A percentile compares a stretch with the other conserved stretches of the same genome.
phyloP scores from a whole-genome alignment of 2,797 vertebrate genomes.

The Centropyge bicolor region DNA sequence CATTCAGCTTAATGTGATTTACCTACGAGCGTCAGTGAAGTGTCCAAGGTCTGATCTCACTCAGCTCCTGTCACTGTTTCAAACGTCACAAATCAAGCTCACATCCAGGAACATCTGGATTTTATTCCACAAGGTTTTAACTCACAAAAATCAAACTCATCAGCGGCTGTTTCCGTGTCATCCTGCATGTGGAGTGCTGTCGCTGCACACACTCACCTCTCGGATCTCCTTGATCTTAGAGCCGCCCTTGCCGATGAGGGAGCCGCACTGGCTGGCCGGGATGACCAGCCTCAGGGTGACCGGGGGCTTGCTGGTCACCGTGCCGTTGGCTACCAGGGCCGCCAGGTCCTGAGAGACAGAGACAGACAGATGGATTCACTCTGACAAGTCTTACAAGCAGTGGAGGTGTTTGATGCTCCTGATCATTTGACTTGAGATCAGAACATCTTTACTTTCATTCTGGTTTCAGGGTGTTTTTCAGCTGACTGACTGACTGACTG shows the following conservation, averaged over 20 bases:
- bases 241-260: constrained; percentile 95
- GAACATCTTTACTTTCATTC: too few species aligned
- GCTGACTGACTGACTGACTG: too few species aligned
- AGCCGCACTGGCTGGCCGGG: constrained; percentile 96
- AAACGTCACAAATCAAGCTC: constrained; percentile 30
- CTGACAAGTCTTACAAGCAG: background rate
- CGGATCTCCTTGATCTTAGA: constrained; percentile 97
- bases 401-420: background rate
- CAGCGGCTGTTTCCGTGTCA: background rate
- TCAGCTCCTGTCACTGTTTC: background rate
- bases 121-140: background rate
- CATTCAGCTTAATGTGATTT: background rate
- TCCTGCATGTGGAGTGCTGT: background rate
- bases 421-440: too few species aligned
- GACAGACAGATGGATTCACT: background rate
- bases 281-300: constrained; percentile 94
- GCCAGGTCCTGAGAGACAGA: constrained; percentile 87
- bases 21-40: background rate
- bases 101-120: background rate
- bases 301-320: constrained; percentile 89
- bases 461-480: too few species aligned
- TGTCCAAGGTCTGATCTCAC: constrained; percentile 7
- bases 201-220: constrained; percentile 85
- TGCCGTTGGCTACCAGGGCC: constrained; percentile 87
- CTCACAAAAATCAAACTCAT: constrained; percentile 57